Base-by-base conservation (phyloP, 2,888 invertebrate genomes). In the Athrips mouffetella region DNA sequence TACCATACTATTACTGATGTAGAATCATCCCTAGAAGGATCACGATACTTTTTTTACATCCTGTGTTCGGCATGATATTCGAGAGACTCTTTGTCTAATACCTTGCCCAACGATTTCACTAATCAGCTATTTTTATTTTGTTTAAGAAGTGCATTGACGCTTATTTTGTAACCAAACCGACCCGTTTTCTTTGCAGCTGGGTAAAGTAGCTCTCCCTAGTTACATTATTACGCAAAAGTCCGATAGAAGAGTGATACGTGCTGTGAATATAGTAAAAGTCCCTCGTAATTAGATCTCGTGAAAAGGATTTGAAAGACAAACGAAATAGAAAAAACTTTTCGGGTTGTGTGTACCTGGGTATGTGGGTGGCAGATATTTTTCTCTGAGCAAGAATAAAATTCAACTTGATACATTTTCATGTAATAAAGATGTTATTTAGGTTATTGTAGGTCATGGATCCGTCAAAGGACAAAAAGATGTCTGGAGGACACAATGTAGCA, bases 391-490 rank as follows among this genome's bases (percentile, higher is more conserved):
- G n/a, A n/a, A n/a, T n/a, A n/a, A n/a, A n/a, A n/a, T n/a, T n/a
- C n/a, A n/a, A n/a, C n/a, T n/a, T n/a, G n/a, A n/a, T n/a, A n/a
- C n/a, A n/a, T n/a, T n/a, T n/a, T n/a, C n/a, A n/a, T n/a, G n/a
- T n/a, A n/a, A n/a, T n/a, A n/a, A n/a, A n/a, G n/a, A n/a, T n/a
- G n/a, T n/a, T n/a, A n/a, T n/a, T n/a, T n/a, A n/a, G 16, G 10
- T 18, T 4, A 20, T 2, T 2, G 10, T n/a, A 18, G 35, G 35
- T 35, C 35, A 10, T 18, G 4, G 35, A 8, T 6, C 8, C 35
- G 20, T 35, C 27, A 27, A 27, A 21, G 39, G 39, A 23, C 39
- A 23, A 21, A 11, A 39, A 23, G 39, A 21, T 39, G 39, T 39
- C 39, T 39, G 21, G 39, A 39, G 39, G 39, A 39, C 39, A 20